Base-by-base conservation (phyloP, 2,888 invertebrate genomes). In the Meghimatium bilineatum region DNA sequence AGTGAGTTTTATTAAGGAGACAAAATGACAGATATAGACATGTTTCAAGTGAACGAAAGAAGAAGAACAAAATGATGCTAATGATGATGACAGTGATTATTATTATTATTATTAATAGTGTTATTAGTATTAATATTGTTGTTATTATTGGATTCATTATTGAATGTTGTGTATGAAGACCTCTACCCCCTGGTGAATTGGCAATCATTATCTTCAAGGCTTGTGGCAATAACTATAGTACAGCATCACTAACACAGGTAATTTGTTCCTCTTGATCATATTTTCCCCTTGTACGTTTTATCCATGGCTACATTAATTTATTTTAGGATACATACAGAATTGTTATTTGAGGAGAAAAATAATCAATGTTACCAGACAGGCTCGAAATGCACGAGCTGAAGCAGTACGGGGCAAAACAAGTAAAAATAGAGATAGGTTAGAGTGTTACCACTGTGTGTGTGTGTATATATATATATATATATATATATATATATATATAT, bases 171-270 rank as follows among this genome's bases (percentile, higher is more conserved):
- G 72, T 44, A 88, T 89, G 69, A 87, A 97, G 98, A 2, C 99
- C 99, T 0, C 94, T 99, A 87, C 98, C 99, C 0, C 98, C 99
- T 93, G 96, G 96, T 85, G 99, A 99, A 91, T 94, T 99, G 82
- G 95, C 98, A 85, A 96, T 97, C 88, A 95, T 99, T 44, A 99
- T 99, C 91, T 97, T 98, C 93, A 92, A 97, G 94, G 98, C 99
- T 0, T 99, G 99, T 92, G 98, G 98, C 0, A 98, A 98, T 91
- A 99, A 99, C 94, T 97, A 98, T 91, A 98, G 98, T 93, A 98
- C 99, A 0, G 98, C 98, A 10, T 99, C 99, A 97, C 95, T 99
- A 89, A 98, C 99, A 0, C 99, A 95, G 93, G 95, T 95, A 36
- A 26, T 38, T 20, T 38, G 5, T 26, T 38, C 26, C 38, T 38